phyloP scores from a whole-genome alignment of 2,888 invertebrate genomes.

The Dasysyrphus tricinctus region DNA sequence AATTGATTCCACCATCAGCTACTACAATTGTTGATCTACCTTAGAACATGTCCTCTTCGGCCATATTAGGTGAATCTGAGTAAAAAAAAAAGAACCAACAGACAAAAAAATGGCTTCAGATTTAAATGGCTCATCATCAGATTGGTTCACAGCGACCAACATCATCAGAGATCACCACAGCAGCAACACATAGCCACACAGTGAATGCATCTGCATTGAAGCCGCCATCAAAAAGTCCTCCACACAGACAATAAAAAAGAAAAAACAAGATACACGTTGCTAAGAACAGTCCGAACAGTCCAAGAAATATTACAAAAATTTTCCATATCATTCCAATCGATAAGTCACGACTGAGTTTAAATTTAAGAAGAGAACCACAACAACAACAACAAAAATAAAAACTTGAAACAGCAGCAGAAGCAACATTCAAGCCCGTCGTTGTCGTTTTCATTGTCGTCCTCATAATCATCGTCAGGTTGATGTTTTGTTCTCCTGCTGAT shows the following conservation, averaged over 20 bases:
- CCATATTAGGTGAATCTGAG: conserved; percentile 58
- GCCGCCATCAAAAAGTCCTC: conserved; percentile 51
- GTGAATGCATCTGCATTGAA: conserved; percentile 40
- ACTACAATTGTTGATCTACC: conserved; percentile 46
- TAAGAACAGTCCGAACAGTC: conserved; percentile 51
- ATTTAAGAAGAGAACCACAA: conserved; percentile 14
- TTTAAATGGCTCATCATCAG: conserved; percentile 66
- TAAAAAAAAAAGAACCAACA: conserved; percentile 4
- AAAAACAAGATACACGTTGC: conserved; percentile 4
- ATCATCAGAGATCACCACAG: conserved; percentile 40
- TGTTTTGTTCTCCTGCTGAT: conserved; percentile 61
- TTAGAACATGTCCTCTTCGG: conserved; percentile 39
- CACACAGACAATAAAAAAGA: conserved; percentile 2
- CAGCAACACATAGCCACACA: conserved; percentile 20
- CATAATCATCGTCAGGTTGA: conserved; percentile 65
- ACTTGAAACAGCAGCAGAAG: conserved; percentile 48
- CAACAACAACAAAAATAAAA: too few relatives aligned
- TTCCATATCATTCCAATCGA: conserved; percentile 83
- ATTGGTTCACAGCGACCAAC: conserved; percentile 45
- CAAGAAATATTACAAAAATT: conserved; percentile 82
- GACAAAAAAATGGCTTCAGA: conserved; percentile 34
- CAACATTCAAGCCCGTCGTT: conserved; percentile 49
- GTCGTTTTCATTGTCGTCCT: conserved; percentile 31
- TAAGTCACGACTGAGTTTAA: conserved; percentile 82
- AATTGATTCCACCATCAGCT: conserved; percentile 52